A percentile compares a stretch with the other conserved stretches of the same genome.
Evolutionary conservation across 1,140 invertebrate species (phyloP).

Genomic region (Conus betulinus): DNA sequence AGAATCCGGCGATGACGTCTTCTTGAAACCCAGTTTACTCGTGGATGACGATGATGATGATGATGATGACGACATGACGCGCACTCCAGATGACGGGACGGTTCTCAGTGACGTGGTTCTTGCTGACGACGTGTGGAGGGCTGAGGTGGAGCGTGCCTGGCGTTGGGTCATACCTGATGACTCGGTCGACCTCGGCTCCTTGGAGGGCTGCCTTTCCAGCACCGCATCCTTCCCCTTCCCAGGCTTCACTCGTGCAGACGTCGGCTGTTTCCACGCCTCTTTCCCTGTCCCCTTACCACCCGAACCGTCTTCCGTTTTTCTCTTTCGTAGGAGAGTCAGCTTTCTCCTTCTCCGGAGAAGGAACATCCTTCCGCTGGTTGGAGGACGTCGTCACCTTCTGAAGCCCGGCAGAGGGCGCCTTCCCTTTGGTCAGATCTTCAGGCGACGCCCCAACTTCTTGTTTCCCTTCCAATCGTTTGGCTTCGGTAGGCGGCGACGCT

Average conservation of each 20-base stretch:
- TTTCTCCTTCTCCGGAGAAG: constrained; percentile 3
- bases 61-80: neutral
- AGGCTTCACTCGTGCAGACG: neutral
- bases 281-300: neutral
- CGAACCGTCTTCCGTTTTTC: neutral
- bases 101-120: neutral
- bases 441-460: neutral
- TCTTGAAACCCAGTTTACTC: neutral
- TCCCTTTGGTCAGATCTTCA: neutral
- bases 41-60: neutral
- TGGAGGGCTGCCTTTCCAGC: constrained; percentile 15
- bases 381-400: neutral
- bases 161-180: neutral
- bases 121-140: neutral
- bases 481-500: neutral
- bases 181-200: constrained; percentile 3
- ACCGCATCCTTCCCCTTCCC: neutral
- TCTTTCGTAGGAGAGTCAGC: constrained; percentile 7
- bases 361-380: neutral
- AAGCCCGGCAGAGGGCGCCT: neutral
- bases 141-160: neutral
- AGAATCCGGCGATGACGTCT: constrained; percentile 24
- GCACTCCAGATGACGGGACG: neutral
- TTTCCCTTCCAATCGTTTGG: neutral
- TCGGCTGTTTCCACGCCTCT: neutral